Evolutionary conservation across 1,140 invertebrate species (phyloP).

Genomic region (Euura lappo): DNA sequence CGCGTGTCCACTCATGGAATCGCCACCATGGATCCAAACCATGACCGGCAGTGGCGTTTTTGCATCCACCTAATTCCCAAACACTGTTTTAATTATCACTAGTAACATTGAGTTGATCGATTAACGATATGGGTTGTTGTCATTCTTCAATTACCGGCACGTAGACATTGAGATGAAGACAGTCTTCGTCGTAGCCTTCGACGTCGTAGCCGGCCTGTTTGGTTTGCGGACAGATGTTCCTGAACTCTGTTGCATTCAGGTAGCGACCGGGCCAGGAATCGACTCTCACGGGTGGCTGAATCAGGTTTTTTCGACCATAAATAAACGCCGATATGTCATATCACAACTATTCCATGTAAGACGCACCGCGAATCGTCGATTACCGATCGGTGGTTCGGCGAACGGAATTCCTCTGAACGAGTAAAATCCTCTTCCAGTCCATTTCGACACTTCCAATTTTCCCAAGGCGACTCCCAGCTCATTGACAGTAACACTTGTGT

Average conservation of each 20-base stretch:
- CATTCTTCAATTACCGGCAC: neutral
- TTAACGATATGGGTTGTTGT: no score
- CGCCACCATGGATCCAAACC: neutral
- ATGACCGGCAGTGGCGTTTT: neutral
- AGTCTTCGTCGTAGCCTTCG: neutral
- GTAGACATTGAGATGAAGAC: neutral
- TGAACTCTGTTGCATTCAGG: neutral
- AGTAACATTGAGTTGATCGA: no score
- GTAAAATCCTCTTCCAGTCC: neutral
- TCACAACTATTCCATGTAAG: neutral
- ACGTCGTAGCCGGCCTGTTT: neutral
- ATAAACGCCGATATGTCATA: neutral
- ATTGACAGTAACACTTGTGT: neutral
- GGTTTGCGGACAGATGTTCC: neutral
- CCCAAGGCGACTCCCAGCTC: neutral
- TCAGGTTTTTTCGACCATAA: no score
- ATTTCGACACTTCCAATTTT: neutral
- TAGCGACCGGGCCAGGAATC: neutral
- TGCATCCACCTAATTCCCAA: no score
- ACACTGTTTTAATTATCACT: no score
- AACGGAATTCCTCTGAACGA: neutral
- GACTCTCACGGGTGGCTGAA: neutral
- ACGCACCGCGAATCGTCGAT: neutral
- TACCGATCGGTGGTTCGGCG: slow-evolving; percentile 1
- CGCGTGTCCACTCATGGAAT: neutral